Evolutionary conservation across 2,113 vertebrate species (phyloP), one percentile per base, ranked within the genome.

Genomic region (Pachypanchax playfairii): DNA sequence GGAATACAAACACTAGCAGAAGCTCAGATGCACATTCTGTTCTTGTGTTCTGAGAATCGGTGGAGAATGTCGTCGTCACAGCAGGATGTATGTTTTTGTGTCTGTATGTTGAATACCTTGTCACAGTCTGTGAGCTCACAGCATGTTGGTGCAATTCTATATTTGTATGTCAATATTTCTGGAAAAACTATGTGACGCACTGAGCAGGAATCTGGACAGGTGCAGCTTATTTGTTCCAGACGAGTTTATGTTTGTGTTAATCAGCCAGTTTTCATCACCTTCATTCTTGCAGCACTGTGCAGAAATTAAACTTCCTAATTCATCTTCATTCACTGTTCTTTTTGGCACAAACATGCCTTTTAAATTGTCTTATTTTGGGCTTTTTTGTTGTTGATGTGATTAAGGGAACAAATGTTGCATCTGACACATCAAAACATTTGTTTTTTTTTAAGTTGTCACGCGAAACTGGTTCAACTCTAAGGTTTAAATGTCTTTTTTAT

Each of bases 1-100:
- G 43, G 46, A 73, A 21, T 43, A 63, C 41, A 60, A 54, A 82
- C 75, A 65, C 49, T 59, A 70, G 56, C 57, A 66, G 20, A 15
- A 48, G 46, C 35, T 44, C 21, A 74, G 13, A 69, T 48, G 43
- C 20, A 78, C 60, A 61, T 17, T 54, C 48, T 58, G 81, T 81
- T 75, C 70, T 69, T 78, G 53, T 68, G 51, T 65, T 69, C 65
- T 57, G 51, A n/a, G 33, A 63, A 77, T 76, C 47, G 59, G 39
- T 14, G 17, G 14, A 57, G 42, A 69, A 63, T 75, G 60, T 57
- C 22, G 56, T 75, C 33, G 33, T 12, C 20, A 54, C 35, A 42
- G 43, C 54, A 36, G 63, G 42, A 39, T 51, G 33, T 64, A 26
- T 47, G 65, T 55, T 69, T 64, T 12, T 54, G 9, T 54, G 55